Percentiles rank a stretch among this genome's conserved stretches.
phyloP scores from a whole-genome alignment of 2,888 invertebrate genomes.

The Oscheius myriophilus region DNA sequence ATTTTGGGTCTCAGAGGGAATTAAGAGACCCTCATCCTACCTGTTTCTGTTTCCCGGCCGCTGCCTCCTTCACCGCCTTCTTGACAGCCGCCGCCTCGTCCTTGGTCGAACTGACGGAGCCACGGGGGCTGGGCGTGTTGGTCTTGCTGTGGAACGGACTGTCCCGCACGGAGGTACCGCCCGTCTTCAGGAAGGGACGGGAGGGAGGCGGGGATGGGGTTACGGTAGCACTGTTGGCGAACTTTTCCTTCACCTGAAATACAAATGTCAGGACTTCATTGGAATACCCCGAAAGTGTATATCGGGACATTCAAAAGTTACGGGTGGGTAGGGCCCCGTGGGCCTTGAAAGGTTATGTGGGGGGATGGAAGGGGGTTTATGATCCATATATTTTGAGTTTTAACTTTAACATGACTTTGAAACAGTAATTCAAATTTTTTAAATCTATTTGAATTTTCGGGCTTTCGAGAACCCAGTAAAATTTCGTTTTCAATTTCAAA shows the following conservation, averaged over 20 bases:
- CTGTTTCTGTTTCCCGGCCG: constrained; percentile 10
- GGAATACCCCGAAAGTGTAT: too few species aligned
- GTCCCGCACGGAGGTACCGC: constrained; percentile 9
- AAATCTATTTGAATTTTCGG: too few species aligned
- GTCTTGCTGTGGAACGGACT: constrained; percentile 3
- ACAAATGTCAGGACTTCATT: neutral
- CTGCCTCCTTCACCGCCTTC: constrained; percentile 24
- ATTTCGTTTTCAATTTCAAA: too few species aligned
- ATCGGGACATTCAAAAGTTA: too few species aligned
- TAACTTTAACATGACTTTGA: too few species aligned
- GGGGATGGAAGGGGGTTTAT: too few species aligned
- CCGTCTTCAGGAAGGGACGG: neutral
- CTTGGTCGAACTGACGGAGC: neutral
- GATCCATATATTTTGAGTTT: too few species aligned
- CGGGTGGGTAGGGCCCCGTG: too few species aligned
- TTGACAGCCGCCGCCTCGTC: constrained; percentile 26
- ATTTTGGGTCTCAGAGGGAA: too few species aligned
- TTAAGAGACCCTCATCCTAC: neutral
- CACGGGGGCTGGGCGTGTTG: constrained; percentile 7
- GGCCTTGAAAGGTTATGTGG: too few species aligned
- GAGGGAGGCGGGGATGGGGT: constrained; percentile 2
- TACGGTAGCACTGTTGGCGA: constrained; percentile 12
- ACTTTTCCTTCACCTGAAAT: constrained; percentile 25
- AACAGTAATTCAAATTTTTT: neutral
- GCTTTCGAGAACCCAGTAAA: too few species aligned